Conservation (phyloP, 2,888 invertebrate species). For the Mesorhabditis spiculigera region DNA sequence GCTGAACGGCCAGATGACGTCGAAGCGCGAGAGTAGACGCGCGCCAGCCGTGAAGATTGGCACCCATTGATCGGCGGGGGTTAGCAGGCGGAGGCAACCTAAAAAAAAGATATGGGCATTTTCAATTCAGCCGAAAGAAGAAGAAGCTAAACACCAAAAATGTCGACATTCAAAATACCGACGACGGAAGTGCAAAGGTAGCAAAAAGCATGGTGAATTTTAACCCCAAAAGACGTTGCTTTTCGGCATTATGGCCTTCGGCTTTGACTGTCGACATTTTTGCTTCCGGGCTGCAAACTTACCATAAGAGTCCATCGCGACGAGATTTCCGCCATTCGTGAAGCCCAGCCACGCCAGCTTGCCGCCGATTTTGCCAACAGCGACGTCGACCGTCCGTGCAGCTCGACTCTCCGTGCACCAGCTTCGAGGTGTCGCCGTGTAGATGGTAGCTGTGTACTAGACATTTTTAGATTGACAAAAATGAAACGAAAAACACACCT, state of each 20-base stretch:
- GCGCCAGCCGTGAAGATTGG: conserved; percentile 45
- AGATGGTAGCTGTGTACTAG: conserved; percentile 24
- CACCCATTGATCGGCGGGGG: conserved; percentile 39
- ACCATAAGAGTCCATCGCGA: conserved; percentile 41
- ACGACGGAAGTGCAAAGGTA: no score
- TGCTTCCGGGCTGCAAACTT: conserved; percentile 1
- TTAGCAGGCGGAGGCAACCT: conserved; percentile 27
- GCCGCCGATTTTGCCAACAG: conserved; percentile 22
- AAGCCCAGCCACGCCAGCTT: conserved; percentile 39
- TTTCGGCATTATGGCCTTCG: no score
- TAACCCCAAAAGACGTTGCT: no score
- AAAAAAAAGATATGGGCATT: conserved; percentile 1
- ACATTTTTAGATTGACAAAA: not conserved
- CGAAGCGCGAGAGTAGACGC: conserved; percentile 26
- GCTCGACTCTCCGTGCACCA: conserved; percentile 20
- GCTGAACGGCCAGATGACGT: conserved; percentile 48
- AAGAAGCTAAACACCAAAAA: no score
- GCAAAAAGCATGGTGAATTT: no score
- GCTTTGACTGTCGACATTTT: no score
- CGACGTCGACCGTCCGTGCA: conserved; percentile 15
- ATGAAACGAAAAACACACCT: not conserved
- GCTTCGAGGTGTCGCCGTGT: conserved; percentile 17
- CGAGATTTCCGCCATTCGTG: conserved; percentile 38
- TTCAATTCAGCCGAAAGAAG: no score
- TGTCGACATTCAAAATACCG: no score